Conservation (phyloP, 2,113 vertebrate species). For the Laterallus jamaicensis region DNA sequence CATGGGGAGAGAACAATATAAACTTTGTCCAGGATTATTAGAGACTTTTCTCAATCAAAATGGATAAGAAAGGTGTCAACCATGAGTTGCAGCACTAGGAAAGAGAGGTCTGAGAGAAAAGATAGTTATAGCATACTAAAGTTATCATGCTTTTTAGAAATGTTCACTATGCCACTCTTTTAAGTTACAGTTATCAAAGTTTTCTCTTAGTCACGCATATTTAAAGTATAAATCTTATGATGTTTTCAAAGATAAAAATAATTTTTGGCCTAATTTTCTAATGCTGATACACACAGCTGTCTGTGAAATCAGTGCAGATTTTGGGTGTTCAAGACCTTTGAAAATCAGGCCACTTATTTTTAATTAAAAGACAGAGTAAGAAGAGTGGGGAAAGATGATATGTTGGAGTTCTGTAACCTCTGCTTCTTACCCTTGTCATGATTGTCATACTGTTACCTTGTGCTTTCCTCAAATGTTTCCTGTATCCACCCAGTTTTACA, state of each 20-base stretch:
- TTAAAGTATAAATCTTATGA: not conserved
- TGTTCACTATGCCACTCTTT: not conserved
- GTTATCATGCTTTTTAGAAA: not conserved
- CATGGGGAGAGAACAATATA: not conserved
- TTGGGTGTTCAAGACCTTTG: not conserved
- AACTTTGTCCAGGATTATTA: not conserved
- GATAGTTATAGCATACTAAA: not conserved
- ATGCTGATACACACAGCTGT: not conserved
- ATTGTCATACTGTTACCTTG: not conserved
- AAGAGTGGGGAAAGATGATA: not conserved
- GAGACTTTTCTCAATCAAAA: not conserved
- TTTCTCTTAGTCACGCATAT: not conserved
- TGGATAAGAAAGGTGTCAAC: not conserved
- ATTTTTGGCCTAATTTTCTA: not conserved
- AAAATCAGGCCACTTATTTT: slow-evolving; percentile 19
- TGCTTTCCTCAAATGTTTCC: not conserved
- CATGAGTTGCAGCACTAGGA: not conserved
- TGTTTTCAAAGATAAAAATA: not conserved
- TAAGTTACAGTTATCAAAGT: not conserved
- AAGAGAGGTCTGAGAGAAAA: not conserved
- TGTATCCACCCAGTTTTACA: not conserved
- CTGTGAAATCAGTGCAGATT: not conserved
- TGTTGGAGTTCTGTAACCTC: not conserved
- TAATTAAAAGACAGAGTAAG: slow-evolving; percentile 11
- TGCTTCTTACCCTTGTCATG: not conserved